Base-by-base conservation (phyloP, 1,140 invertebrate genomes). In the Cotesia vestalis region DNA sequence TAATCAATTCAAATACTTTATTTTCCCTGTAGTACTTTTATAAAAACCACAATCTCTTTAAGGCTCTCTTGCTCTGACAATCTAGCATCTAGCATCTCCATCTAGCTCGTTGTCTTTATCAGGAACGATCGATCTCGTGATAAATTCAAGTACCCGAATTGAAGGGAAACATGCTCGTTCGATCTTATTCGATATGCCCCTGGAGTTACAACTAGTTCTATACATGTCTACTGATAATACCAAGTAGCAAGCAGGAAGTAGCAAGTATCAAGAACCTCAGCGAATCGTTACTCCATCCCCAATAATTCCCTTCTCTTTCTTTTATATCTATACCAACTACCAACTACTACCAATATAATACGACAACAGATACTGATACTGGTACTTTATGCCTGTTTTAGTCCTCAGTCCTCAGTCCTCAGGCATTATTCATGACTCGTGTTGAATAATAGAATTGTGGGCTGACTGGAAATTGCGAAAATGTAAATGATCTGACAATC, bases 31-130 rank as follows among this genome's bases (percentile, higher is more conserved):
- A 2, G 20, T 27, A 2, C 3, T 27, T 27, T 27, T 27, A 27
- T 27, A 27, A 27, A 27, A 27, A 27, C 27, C 1, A 27, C 27
- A 27, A 27, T 27, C 27, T 27, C 0, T 27, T 27, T 27, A 27
- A 27, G 3, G 27, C 27, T 27, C 27, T 27, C 27, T 27, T 27
- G 27, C 27, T 27, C 27, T 27, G 27, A 27, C 27, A 2, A 27
- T 27, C 27, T n/a, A 40, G 62, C 53, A 68, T 66, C 72, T n/a
- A 40, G 62, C 53, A 68, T 66, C 72, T 60, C 66, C 53, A 68
- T 66, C 72, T 60, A 69, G 4, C 72, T 62, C 60, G 59, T 64
- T 69, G 60, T 61, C 55, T 66, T 12, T 61, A 67, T 68, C 72
- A 53, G 51, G 20, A 36, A 20, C 59, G 34, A 57, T 72, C 40